Conservation (phyloP, 2,888 invertebrate species). For the Cephus spinipes region DNA sequence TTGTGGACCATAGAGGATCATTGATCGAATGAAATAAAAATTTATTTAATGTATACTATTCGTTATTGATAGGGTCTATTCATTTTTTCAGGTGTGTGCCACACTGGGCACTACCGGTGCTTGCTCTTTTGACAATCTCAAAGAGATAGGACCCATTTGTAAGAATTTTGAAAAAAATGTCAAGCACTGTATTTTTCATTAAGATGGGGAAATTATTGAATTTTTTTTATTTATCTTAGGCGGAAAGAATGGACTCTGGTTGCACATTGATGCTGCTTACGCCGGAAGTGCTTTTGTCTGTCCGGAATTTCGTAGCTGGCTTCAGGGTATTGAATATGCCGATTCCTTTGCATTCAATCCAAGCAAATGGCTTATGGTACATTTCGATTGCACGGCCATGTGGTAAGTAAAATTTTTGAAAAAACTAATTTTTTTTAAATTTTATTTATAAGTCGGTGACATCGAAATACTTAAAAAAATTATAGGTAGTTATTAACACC, state of each 20-base stretch:
- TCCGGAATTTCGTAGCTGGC: conserved; percentile 92
- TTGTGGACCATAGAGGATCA: neutral
- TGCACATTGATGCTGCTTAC: conserved; percentile 98
- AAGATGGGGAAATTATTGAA: neutral
- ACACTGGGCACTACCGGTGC: conserved; percentile 97
- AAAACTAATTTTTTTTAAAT: neutral
- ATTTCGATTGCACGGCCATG: conserved; percentile 99
- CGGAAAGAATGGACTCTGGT: conserved; percentile 87
- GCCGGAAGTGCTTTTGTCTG: conserved; percentile 97
- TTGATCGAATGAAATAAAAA: neutral
- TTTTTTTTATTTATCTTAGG: conserved; percentile 63
- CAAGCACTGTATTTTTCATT: neutral
- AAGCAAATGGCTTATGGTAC: conserved; percentile 99
- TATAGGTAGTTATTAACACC: neutral
- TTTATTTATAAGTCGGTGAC: neutral
- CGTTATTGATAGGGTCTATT: neutral
- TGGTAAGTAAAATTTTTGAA: conserved; percentile 75
- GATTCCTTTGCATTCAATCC: conserved; percentile 98
- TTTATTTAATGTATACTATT: neutral
- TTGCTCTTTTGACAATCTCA: conserved; percentile 94
- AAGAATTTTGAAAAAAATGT: conserved; percentile 50
- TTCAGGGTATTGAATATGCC: conserved; percentile 90
- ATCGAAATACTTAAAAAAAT: neutral
- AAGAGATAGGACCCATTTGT: conserved; percentile 73
- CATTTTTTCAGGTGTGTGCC: conserved; percentile 82